Base-by-base conservation (phyloP, 2,888 invertebrate genomes). In the Polyommatus icarus region DNA sequence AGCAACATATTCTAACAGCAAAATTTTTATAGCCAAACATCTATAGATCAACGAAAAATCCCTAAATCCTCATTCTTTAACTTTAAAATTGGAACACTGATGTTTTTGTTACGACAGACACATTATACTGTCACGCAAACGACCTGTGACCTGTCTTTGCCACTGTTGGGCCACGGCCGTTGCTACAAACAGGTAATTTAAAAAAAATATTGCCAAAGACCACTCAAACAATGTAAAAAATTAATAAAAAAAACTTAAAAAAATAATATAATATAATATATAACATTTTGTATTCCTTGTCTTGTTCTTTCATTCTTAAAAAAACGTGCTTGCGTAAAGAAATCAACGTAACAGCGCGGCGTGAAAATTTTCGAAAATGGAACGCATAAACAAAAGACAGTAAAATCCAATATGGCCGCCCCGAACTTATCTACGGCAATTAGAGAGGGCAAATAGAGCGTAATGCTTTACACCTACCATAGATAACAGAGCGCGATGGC, bases 361-460 rank as follows among this genome's bases (percentile, higher is more conserved):
- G 12, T 67, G 18, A 32, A 67, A 32, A 32, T 3, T 67, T 67
- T 67, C 18, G 67, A 67, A 72, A 72, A 72, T 40, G 36, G 72
- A 72, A 40, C 36, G 20, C 72, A 20, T 40, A 72, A 36, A 72
- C 40, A 72, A 40, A 72, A 72, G 40, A 72, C 36, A 36, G 72
- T 72, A 40, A 40, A 72, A 72, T 40, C 72, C 72, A 72, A 72
- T 3, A 72, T 72, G 72, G 72, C 72, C 36, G 72, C n/a, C 72
- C 29, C 67, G 36, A 40, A 40, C 72, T 72, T 72, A 72, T 72
- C 72, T 72, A 40, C 67, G 40, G 78, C 76, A 77, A 77, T 77
- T 77, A 77, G 71, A 77, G 71, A 83, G 82, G 86, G 84, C 84
- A 89, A 87, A 89, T 89, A 89, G 86, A 88, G 85, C 88, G 86